Evolutionary conservation across 2,888 invertebrate species (phyloP).

Genomic region (Dioctria rufipes): DNA sequence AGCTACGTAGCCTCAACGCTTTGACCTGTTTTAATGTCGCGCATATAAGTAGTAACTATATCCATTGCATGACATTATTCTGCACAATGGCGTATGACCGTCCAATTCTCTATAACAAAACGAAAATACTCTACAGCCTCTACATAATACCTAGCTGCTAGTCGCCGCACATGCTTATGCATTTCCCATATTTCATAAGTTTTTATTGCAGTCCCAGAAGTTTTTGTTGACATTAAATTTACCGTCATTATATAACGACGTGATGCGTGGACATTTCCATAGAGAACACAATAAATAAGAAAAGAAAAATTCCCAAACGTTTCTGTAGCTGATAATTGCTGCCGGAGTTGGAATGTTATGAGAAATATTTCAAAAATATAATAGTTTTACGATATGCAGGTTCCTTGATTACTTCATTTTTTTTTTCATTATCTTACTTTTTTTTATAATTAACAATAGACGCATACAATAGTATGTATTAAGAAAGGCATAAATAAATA

Average conservation of each 20-base stretch:
- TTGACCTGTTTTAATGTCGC: constrained; percentile 50
- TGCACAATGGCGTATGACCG: constrained; percentile 50
- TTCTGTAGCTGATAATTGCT: no score
- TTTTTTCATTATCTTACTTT: no score
- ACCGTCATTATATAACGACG: constrained; percentile 29
- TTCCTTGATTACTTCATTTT: no score
- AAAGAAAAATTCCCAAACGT: neutral
- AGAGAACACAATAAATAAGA: constrained; percentile 1
- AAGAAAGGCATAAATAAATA: no score
- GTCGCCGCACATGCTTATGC: constrained; percentile 28
- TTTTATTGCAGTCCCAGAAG: constrained; percentile 24
- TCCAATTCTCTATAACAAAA: constrained; percentile 13
- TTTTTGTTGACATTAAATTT: constrained; percentile 21
- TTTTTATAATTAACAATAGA: no score
- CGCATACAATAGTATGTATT: no score
- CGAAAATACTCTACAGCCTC: constrained; percentile 15
- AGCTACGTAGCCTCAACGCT: constrained; percentile 8
- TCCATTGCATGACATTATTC: constrained; percentile 49
- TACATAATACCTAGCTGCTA: neutral
- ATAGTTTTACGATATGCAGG: no score
- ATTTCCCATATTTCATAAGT: constrained; percentile 42
- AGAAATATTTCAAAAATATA: no score
- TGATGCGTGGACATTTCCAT: constrained; percentile 27
- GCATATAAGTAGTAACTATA: neutral
- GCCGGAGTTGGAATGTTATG: no score